These are phyloP conservation scores for Eulacestoma nigropectus DNA, from an alignment of 2,113 vertebrate species.

Conservation along the genomic window DNA sequence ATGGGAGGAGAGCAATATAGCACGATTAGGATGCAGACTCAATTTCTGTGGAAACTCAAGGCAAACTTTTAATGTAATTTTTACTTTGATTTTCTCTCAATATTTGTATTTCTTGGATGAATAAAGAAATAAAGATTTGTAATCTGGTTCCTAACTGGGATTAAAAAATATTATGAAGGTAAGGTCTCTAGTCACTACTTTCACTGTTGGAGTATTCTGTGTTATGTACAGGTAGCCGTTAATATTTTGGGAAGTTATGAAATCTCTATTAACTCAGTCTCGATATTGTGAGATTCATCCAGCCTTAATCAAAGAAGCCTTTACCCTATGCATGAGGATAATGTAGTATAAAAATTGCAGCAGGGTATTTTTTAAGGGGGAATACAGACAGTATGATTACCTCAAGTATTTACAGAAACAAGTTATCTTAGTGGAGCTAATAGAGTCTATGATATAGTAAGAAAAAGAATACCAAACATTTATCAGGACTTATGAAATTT, in stretches of 20 bases:
- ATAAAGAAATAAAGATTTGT: neutral
- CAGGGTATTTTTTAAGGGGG: accelerated
- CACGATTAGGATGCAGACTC: neutral
- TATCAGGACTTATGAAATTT: neutral
- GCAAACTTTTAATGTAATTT: neutral
- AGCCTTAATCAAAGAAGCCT: neutral
- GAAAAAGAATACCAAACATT: neutral
- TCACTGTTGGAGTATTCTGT: neutral
- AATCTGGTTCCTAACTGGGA: neutral
- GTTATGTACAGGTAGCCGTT: neutral
- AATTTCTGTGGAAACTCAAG: neutral
- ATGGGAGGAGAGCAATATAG: neutral
- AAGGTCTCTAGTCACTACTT: neutral
- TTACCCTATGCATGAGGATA: neutral
- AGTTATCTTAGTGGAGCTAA: neutral
- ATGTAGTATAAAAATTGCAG: neutral
- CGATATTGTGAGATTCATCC: neutral
- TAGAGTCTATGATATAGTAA: neutral
- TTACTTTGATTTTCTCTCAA: neutral
- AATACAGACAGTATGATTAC: neutral
- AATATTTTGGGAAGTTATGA: neutral
- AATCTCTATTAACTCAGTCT: neutral
- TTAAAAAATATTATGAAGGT: neutral
- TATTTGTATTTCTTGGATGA: neutral
- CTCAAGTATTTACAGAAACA: neutral